A percentile compares a stretch with the other conserved stretches of the same genome.
phyloP scores from a whole-genome alignment of 2,113 vertebrate genomes.

The Erythrocebus patas region DNA sequence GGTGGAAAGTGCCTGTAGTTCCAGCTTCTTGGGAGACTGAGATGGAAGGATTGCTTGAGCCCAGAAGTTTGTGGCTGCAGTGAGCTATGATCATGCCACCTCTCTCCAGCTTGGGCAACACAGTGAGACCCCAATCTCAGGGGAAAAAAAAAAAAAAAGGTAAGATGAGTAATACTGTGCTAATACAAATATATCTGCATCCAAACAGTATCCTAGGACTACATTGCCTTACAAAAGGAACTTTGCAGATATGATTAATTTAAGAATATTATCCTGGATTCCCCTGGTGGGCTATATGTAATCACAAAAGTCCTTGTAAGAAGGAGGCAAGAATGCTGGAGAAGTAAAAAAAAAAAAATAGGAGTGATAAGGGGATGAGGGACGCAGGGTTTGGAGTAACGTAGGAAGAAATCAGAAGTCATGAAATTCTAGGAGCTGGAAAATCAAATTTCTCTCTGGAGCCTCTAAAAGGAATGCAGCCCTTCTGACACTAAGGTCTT shows the following conservation, averaged over 20 bases:
- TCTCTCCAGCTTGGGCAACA: too few relatives aligned
- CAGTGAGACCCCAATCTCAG: too few relatives aligned
- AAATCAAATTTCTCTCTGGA: background rate
- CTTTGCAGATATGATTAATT: background rate
- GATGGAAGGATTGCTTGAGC: too few relatives aligned
- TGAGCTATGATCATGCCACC: too few relatives aligned
- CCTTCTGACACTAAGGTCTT: background rate
- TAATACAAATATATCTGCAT: background rate
- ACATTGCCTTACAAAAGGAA: background rate
- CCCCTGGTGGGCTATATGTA: background rate
- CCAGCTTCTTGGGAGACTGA: too few relatives aligned
- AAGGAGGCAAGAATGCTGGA: background rate
- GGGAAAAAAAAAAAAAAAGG: too few relatives aligned
- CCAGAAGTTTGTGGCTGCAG: too few relatives aligned
- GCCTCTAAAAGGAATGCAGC: background rate
- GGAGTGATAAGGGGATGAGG: background rate
- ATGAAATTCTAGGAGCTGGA: background rate
- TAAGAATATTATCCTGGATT: background rate
- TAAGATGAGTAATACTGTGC: background rate
- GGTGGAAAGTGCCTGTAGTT: too few relatives aligned
- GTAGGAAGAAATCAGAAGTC: background rate
- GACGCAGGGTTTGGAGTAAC: background rate
- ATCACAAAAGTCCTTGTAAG: background rate
- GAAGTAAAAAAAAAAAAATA: background rate
- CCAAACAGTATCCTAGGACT: background rate